These are phyloP conservation scores for Panulirus ornatus DNA, from an alignment of 1,140 invertebrate species.

Conservation along the genomic window DNA sequence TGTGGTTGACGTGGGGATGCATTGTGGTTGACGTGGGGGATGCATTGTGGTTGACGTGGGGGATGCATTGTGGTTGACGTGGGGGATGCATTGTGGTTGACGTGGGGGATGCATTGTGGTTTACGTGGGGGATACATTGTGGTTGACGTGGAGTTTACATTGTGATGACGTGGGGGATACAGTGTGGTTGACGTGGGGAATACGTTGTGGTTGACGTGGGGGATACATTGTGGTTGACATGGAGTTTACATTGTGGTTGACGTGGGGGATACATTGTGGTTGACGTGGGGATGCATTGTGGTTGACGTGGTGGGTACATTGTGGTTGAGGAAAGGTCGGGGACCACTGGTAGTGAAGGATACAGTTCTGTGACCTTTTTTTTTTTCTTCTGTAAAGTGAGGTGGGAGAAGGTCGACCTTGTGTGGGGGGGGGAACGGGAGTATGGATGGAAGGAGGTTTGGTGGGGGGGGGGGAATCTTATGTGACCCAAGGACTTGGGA, in stretches of 20 bases:
- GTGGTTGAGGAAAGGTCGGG: neutral
- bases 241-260: too few species aligned
- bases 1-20: too few species aligned
- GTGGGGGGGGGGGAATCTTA: neutral
- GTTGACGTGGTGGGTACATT: too few species aligned
- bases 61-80: too few species aligned
- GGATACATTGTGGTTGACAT: neutral
- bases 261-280: too few species aligned
- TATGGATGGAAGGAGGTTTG: neutral
- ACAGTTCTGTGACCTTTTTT: neutral
- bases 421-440: neutral
- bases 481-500: neutral
- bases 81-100: too few species aligned
- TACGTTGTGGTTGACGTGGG: neutral
- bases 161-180: neutral
- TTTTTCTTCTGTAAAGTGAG: neutral
- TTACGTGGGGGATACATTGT: neutral
- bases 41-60: too few species aligned
- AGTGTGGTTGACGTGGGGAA: neutral
- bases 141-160: neutral
- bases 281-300: too few species aligned
- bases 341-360: neutral
- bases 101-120: neutral
- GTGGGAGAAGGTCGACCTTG: too few species aligned
- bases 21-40: too few species aligned